These are phyloP conservation scores for Thamnophis elegans DNA, from an alignment of 2,797 vertebrate species.

Conservation along the genomic window DNA sequence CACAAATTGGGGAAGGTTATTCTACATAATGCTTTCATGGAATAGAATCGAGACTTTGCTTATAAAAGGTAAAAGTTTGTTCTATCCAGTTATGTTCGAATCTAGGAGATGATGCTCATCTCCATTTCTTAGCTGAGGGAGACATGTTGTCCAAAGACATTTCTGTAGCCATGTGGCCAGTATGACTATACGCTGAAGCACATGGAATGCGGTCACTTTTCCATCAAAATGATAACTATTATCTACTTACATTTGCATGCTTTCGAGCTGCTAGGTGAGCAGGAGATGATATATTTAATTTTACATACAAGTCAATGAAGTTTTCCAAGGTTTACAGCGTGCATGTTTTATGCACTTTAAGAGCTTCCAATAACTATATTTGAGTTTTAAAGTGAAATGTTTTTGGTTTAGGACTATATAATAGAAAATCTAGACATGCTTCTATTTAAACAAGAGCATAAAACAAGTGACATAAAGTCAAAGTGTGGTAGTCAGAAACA, in stretches of 20 bases:
- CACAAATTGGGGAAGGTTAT: background rate
- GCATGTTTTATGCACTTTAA: background rate
- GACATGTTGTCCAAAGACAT: background rate
- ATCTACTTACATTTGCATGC: background rate
- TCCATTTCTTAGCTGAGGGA: background rate
- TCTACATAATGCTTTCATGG: background rate
- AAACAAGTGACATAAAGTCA: background rate
- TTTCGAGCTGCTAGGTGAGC: background rate
- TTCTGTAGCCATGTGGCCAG: background rate
- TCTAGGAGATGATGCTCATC: background rate
- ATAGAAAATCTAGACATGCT: background rate
- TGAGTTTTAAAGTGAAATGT: background rate
- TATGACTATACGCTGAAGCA: background rate
- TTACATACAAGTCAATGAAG: background rate
- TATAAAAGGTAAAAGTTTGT: background rate
- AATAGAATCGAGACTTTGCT: background rate
- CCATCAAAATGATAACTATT: background rate
- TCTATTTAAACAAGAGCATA: background rate
- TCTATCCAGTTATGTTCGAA: background rate
- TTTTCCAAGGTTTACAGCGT: background rate
- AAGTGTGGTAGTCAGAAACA: background rate
- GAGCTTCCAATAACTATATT: background rate
- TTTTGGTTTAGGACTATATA: background rate
- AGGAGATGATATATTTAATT: background rate
- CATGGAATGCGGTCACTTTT: background rate